Conservation (phyloP, 2,888 invertebrate genomes). For the Meliscaeva auricollis region DNA sequence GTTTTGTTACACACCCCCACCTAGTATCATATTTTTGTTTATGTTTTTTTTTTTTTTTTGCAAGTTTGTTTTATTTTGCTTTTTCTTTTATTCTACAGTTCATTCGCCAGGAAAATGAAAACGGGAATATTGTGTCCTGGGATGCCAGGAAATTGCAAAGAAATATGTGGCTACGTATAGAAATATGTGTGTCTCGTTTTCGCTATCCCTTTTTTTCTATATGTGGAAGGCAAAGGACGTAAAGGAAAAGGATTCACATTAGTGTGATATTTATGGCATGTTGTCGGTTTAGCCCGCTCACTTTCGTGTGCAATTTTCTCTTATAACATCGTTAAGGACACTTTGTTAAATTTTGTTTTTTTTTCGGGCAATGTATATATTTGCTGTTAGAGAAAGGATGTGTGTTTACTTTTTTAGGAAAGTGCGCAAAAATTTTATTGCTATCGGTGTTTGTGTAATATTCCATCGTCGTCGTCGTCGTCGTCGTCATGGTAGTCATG, state of each 20-base stretch:
- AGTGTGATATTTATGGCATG: constrained; percentile 70
- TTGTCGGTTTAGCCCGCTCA: constrained; percentile 35
- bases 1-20: neutral
- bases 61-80: constrained; percentile 17
- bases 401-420: constrained; percentile 36
- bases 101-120: constrained; percentile 39
- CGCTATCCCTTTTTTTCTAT: neutral
- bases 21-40: constrained; percentile 37
- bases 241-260: constrained; percentile 68
- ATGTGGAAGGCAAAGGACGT: constrained; percentile 7
- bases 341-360: constrained; percentile 48
- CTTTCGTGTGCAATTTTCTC: constrained; percentile 70
- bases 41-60: neutral
- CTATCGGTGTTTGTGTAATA: constrained; percentile 60
- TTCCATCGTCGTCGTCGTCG: neutral
- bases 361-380: constrained; percentile 48
- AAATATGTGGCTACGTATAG: constrained; percentile 3
- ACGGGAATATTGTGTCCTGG: constrained; percentile 34
- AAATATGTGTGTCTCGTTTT: neutral
- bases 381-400: constrained; percentile 43
- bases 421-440: constrained; percentile 62
- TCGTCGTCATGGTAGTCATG: neutral
- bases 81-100: constrained; percentile 23
- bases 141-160: constrained; percentile 40
- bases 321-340: constrained; percentile 69